Base-by-base conservation (phyloP, 2,797 vertebrate genomes). In the Scolopax rusticola region DNA sequence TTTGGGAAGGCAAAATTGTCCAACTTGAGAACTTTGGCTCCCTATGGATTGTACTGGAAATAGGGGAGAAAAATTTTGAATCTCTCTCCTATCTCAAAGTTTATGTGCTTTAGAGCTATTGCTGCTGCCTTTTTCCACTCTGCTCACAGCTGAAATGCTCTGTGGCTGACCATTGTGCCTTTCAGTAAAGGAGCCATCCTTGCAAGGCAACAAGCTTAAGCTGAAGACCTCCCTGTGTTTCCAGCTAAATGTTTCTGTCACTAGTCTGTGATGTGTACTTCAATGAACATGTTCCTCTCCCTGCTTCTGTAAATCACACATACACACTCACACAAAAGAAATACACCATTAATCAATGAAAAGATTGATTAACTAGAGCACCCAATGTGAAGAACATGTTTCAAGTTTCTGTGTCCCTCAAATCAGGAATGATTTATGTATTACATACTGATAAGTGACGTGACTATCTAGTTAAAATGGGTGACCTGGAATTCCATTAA, bases 291-390 rank as follows among this genome's bases (percentile, higher is more conserved):
- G 30, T 9, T 67, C 9, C 51, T 74, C 30, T 69, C 18, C 11
- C 60, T 75, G 28, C 8, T 78, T 13, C 47, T 41, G 14, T n/a
- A 47, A 71, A 33, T 38, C 3, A 60, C 18, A 75, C 13, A 20
- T 36, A 9, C 5, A 36, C 9, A 28, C 21, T 40, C 45, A 30
- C 24, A 48, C 4, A 63, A 32, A 86, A 79, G 11, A 89, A 90
- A 87, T 57, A 27, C 27, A 67, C 30, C 12, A 25, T 0, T 0
- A 0, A 21, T 73, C 73, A 69, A 73, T 40, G 8, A 40, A 54
- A 76, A 76, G 6, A 32, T 30, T 33, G 16, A 36, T 67, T 65
- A 40, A 56, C 51, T 59, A 84, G 23, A 77, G 3, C 9, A 82
- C 60, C 11, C 43, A 67, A 5, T 11, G 1, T 47, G 18, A 71